Conservation (phyloP, 2,888 invertebrate species). For the Plusia festucae region DNA sequence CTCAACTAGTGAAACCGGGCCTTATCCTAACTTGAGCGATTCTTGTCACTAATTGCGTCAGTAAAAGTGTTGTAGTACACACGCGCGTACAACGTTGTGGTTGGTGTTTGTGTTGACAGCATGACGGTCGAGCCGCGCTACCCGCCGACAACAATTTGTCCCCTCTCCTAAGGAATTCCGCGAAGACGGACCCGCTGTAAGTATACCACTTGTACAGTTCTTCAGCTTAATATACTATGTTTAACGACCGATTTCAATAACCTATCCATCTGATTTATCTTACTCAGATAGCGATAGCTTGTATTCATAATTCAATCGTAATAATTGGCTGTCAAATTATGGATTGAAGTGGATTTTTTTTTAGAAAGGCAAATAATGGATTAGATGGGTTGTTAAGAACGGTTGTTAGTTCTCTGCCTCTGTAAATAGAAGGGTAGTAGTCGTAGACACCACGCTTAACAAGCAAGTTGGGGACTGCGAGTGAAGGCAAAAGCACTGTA, state of each 20-base stretch:
- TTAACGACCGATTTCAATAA: neutral
- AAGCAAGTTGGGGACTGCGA: neutral
- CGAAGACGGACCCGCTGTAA: conserved; percentile 65
- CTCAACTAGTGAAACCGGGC: conserved; percentile 14
- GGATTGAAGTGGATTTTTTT: too few relatives aligned
- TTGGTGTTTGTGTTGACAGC: conserved; percentile 84
- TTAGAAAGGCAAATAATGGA: neutral
- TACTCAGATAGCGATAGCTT: too few relatives aligned
- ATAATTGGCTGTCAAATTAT: too few relatives aligned
- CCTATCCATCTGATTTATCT: neutral
- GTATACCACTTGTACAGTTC: conserved; percentile 47
- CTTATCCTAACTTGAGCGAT: conserved; percentile 46
- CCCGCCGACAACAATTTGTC: conserved; percentile 68
- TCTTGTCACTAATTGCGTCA: conserved; percentile 58
- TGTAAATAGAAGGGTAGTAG: neutral
- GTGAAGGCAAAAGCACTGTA: neutral
- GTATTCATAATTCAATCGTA: too few relatives aligned
- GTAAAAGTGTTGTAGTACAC: conserved; percentile 57
- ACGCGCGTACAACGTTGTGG: conserved; percentile 67
- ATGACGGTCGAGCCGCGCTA: conserved; percentile 72
- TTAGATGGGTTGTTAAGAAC: neutral
- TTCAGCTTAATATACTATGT: neutral
- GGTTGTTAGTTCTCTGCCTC: neutral
- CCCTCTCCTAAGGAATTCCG: conserved; percentile 47
- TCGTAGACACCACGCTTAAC: neutral